phyloP scores from a whole-genome alignment of 53 echinoderm and acorn worm genomes.

The Patiria pectinifera region DNA sequence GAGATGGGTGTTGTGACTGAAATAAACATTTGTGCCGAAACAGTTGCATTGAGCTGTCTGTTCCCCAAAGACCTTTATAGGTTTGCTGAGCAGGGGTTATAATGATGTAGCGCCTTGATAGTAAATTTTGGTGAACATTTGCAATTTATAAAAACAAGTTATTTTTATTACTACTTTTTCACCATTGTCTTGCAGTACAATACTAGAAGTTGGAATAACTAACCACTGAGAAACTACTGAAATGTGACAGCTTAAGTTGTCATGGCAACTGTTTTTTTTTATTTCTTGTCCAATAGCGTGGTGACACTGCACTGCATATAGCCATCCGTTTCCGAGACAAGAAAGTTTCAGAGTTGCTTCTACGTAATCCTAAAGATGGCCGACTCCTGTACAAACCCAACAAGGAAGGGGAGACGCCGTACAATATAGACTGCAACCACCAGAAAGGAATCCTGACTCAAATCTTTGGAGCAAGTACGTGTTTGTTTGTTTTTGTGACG shows the following conservation, averaged over 20 bases:
- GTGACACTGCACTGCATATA: slow-evolving; percentile 98
- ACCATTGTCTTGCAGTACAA: too few relatives aligned
- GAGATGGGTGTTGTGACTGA: too few relatives aligned
- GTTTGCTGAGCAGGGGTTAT: too few relatives aligned
- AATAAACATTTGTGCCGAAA: too few relatives aligned
- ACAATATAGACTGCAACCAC: slow-evolving; percentile 97
- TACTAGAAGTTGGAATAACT: too few relatives aligned
- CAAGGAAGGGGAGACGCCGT: slow-evolving; percentile 96
- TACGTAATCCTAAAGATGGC: slow-evolving; percentile 97
- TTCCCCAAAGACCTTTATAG: too few relatives aligned
- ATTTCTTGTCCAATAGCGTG: slow-evolving; percentile 65
- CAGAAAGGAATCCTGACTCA: slow-evolving; percentile 98
- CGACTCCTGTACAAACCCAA: slow-evolving; percentile 96
- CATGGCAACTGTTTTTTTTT: not conserved
- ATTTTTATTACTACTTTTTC: too few relatives aligned
- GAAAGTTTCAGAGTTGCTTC: slow-evolving; percentile 91
- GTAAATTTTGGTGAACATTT: too few relatives aligned
- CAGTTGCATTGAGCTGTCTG: too few relatives aligned
- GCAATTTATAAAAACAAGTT: too few relatives aligned
- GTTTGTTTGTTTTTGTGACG: not conserved
- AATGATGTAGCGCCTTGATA: too few relatives aligned
- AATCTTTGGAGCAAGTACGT: slow-evolving; percentile 95
- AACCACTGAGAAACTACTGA: not conserved
- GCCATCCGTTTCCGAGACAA: slow-evolving; percentile 95
- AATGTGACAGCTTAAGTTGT: not conserved